Evolutionary conservation across 2,888 invertebrate species (phyloP), one percentile per base, ranked within the genome.

Genomic region (Athalia circularis): DNA sequence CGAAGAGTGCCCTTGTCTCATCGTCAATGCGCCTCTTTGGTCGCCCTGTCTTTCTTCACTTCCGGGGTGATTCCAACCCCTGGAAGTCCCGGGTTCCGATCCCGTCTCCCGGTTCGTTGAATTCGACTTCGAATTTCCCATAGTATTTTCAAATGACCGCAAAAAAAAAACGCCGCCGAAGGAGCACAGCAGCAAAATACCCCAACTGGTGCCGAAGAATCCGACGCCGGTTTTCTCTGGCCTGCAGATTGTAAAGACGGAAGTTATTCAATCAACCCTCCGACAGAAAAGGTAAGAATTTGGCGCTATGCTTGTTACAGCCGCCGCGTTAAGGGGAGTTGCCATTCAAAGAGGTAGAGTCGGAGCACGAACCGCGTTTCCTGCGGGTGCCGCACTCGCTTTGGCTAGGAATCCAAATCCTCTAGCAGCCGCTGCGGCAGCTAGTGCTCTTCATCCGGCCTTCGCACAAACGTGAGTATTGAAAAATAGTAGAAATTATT

Each of bases 391-490:
- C 88, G 95, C 95, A 83, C 94, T 94, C 79, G 94, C 94, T 81
- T 92, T 92, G 83, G 92, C 94, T 81, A 93, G 94, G 87, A 94
- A 94, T 88, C 94, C 94, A 65, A 92, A 93, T 81, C 94, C 94
- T 61, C 90, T 94, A 87, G 91, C 91, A 82, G 93, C 94, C 81
- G 94, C 94, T 85, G 94, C 95, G 89, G 94, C 92, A 89, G 94
- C 95, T 87, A 93, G 94, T 90, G 95, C 95, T 90, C 92, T 96
- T 91, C 96, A 96, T 93, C 96, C 97, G 90, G 29, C 29, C 29
- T 97, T 96, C 92, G 95, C 97, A 91, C 96, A 87, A 70, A 85
- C 95, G 96, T 96, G 94, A 96, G 96, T 96, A 94, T 90, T 90
- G 3, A 13, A 11, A 47, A 11, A 43, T 57, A 9, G 7, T 9